phyloP scores from a whole-genome alignment of 1,140 invertebrate species.

The Zelostemma sp. region DNA sequence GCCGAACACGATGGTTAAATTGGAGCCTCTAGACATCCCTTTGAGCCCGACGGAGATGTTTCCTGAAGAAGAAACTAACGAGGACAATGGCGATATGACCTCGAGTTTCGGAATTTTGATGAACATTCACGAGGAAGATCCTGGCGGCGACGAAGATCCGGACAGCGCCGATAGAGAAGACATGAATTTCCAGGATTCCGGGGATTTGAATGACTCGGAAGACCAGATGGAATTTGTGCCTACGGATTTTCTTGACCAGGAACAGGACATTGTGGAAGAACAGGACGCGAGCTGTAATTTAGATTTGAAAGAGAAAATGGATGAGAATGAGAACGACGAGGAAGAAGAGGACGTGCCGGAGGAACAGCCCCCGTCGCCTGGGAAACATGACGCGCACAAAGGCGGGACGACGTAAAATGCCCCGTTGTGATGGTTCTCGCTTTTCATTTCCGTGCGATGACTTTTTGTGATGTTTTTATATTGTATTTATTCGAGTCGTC shows the following conservation, averaged over 20 bases:
- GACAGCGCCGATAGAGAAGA: conserved; percentile 25
- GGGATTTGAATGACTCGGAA: conserved; percentile 59
- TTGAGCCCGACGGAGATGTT: conserved; percentile 63
- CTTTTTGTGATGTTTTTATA: conserved; percentile 9
- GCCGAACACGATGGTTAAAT: conserved; percentile 55
- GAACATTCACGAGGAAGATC: conserved; percentile 60
- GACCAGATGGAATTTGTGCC: conserved; percentile 69
- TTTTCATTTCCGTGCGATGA: conserved; percentile 1
- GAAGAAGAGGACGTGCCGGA: conserved; percentile 34
- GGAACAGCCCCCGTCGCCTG: conserved; percentile 10
- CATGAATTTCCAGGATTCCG: conserved; percentile 22
- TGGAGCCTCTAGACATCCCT: conserved; percentile 64
- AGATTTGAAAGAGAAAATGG: conserved; percentile 31
- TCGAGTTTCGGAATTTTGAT: conserved; percentile 59
- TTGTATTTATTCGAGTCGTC: background rate
- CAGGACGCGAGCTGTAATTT: conserved; percentile 52
- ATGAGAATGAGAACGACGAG: conserved; percentile 42
- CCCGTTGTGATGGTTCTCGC: background rate
- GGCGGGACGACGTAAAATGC: background rate
- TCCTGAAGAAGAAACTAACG: conserved; percentile 49
- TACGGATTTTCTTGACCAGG: conserved; percentile 67
- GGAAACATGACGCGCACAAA: conserved; percentile 17
- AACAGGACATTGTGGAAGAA: conserved; percentile 66
- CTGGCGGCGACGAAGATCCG: conserved; percentile 52
- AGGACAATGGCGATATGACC: conserved; percentile 49